A percentile compares a stretch with the other conserved stretches of the same genome.
These are phyloP conservation scores for Hyppa rectilinea DNA, from an alignment of 2,888 invertebrate genomes.

Conservation along the genomic window DNA sequence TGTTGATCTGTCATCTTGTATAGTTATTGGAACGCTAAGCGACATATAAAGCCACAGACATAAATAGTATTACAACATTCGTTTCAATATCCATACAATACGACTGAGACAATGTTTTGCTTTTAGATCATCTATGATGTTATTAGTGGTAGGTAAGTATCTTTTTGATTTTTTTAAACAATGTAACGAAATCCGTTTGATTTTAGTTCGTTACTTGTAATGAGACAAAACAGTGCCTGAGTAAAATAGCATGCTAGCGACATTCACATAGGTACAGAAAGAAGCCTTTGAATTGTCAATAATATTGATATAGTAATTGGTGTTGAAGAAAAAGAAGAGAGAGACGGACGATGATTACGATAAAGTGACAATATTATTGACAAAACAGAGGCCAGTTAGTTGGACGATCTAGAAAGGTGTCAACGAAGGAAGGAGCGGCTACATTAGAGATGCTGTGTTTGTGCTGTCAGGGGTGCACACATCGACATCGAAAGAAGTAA, in stretches of 20 bases:
- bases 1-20: slow-evolving; percentile 64
- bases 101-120: slow-evolving; percentile 59
- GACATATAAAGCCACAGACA: slow-evolving; percentile 60
- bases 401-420: slow-evolving; percentile 90
- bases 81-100: slow-evolving; percentile 63
- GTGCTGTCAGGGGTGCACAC: slow-evolving; percentile 88
- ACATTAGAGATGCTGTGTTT: slow-evolving; percentile 83
- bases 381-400: slow-evolving; percentile 83
- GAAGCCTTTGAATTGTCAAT: slow-evolving; percentile 80
- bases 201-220: slow-evolving; percentile 6
- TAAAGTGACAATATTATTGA: slow-evolving; percentile 68
- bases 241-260: slow-evolving; percentile 81
- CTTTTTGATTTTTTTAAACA: not conserved
- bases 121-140: slow-evolving; percentile 3
- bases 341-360: not conserved
- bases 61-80: slow-evolving; percentile 29
- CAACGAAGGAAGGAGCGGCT: slow-evolving; percentile 90
- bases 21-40: slow-evolving; percentile 65
- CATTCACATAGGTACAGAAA: slow-evolving; percentile 76
- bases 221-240: slow-evolving; percentile 79
- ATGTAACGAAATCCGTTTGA: not conserved
- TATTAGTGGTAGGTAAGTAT: not conserved
- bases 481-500: slow-evolving; percentile 78
- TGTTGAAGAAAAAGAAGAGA: not conserved
- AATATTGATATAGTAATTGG: slow-evolving; percentile 41